Base-by-base conservation (phyloP, 1,140 invertebrate species). In the Apis laboriosa region DNA sequence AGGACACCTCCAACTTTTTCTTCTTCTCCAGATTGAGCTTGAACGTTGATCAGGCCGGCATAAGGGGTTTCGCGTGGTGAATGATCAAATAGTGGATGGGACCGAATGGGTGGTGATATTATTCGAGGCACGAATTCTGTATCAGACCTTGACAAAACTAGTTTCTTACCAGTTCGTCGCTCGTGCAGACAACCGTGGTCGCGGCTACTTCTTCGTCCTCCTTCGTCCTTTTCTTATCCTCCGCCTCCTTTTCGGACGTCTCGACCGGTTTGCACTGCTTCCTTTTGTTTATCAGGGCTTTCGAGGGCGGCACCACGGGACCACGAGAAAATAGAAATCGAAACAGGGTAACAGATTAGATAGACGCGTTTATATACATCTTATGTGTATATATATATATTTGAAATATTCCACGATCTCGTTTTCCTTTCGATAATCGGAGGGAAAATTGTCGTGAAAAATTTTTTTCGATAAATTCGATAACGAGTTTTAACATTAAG, bases 91-190 rank as follows among this genome's bases (percentile, higher is more conserved):
- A 86, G 87, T 81, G 74, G 84, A 85, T 71, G 81, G 84, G 66
- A 72, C 83, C 87, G 80, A 43, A 83, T 80, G 55, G 68, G 61
- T 87, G 87, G 34, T 43, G 34, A 88, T 88, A 88, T 90, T 86
- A 90, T 91, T 88, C 91, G 88, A 90, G 88, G 89, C 89, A 92
- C 90, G 89, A 91, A 90, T 90, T 92, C 85, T 92, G 90, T 91
- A 92, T 80, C 90, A 91, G 90, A 90, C 90, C 90, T 91, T 91
- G 89, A 90, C 88, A 80, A 89, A 91, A 92, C 90, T 90, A 91
- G 91, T 90, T 43, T 90, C 90, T 92, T 90, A 92, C 91, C 91
- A 88, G 83, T 83, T 90, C 84, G 67, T 74, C 86, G 87, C 86
- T 89, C 58, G 82, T 80, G 75, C 86, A 67, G 67, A 67, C 84